Base-by-base conservation (phyloP, 2,113 vertebrate genomes). In the Tragelaphus strepsiceros region DNA sequence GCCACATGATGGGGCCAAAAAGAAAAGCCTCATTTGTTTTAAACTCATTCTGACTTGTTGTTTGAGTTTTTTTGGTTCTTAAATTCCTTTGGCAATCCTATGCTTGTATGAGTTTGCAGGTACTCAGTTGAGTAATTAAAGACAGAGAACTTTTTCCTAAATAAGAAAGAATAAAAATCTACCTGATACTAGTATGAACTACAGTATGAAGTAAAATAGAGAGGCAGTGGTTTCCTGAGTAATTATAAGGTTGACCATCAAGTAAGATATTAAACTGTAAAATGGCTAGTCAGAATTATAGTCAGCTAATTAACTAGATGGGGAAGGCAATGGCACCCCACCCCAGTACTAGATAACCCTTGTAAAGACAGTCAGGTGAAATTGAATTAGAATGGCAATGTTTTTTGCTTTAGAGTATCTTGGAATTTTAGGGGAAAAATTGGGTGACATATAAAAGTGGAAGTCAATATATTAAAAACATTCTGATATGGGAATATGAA, bases 21-120 rank as follows among this genome's bases (percentile, higher is more conserved):
- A 71, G 5, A 39, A 71, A 74, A 39, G 67, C 21, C 67, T 74
- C 17, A 14, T 85, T 86, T 90, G 4, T 77, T 96, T 53, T 28
- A 74, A 92, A 67, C 22, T 82, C 21, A 54, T 53, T 94, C 59
- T 90, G 67, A 83, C 58, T 97, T 77, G 54, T 97, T 85, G 54
- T 35, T 85, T 96, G 26, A 58, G 21, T 39, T 4, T 64, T 77
- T 32, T 13, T 56, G 15, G 12, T 49, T 21, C 35, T 88, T 83
- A 30, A 32, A 30, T 91, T 85, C n/a, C 39, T n/a, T 24, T 46
- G 43, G 15, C 2, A 71, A 58, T 71, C 4, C 26, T 93, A 9
- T 49, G 17, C 90, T 91, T 93, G 11, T 58, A 12, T 0, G 5
- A 35, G 28, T 43, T 17, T 21, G 58, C 28, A 89, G 80, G 14